Conservation (phyloP, 1,140 invertebrate species). For the Steinernema khuongi region DNA sequence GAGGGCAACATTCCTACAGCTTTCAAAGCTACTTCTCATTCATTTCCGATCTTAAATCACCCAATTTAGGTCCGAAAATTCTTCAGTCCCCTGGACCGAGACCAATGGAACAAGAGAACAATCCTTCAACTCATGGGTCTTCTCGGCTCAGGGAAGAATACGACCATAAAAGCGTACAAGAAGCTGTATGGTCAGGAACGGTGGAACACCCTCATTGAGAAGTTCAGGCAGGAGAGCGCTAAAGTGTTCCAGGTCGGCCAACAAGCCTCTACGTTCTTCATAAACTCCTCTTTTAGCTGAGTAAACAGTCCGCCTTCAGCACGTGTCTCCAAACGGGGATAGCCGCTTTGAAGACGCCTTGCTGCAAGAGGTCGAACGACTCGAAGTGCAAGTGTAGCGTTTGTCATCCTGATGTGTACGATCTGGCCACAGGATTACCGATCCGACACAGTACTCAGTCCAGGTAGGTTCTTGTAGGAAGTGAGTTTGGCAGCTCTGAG, state of each 20-base stretch:
- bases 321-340: conserved; percentile 84
- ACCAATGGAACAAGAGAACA: neutral
- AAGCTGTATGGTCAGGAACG: neutral
- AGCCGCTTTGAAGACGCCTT: conserved; percentile 85
- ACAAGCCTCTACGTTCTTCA: conserved; percentile 65
- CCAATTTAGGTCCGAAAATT: conserved; percentile 24
- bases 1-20: too few relatives aligned
- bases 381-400: conserved; percentile 73
- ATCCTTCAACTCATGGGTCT: conserved; percentile 5
- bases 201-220: neutral
- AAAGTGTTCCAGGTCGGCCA: conserved; percentile 10
- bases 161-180: conserved; percentile 15
- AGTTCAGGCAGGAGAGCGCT: conserved; percentile 18
- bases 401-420: conserved; percentile 78
- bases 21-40: too few relatives aligned
- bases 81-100: conserved; percentile 11
- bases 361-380: conserved; percentile 30
- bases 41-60: too few relatives aligned
- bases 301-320: conserved; percentile 80
- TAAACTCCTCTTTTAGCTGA: conserved; percentile 89
- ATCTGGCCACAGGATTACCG: conserved; percentile 76
- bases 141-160: neutral
- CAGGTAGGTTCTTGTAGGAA: neutral
- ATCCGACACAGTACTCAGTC: conserved; percentile 91
- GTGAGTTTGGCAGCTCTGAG: too few relatives aligned